These are phyloP conservation scores for Drosophila trapezifrons DNA, from an alignment of 1,140 invertebrate species.

Conservation along the genomic window DNA sequence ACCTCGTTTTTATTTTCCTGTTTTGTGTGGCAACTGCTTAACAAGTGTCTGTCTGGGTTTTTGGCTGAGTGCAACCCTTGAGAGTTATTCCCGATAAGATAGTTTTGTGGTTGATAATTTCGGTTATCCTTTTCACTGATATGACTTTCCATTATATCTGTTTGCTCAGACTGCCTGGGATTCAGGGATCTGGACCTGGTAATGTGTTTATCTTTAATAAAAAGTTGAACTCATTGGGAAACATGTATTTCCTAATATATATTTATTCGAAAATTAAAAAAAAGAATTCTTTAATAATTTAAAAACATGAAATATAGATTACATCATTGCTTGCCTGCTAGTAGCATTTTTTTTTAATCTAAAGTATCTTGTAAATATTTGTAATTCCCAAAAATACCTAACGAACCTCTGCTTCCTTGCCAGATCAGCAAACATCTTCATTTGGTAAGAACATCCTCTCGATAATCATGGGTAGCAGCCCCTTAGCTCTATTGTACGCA, in stretches of 20 bases:
- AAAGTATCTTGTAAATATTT: not conserved
- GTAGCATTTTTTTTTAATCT: too few relatives aligned
- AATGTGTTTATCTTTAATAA: conserved; percentile 17
- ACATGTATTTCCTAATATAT: not conserved
- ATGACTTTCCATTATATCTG: conserved; percentile 5
- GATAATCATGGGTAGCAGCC: conserved; percentile 30
- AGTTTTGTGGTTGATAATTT: conserved; percentile 33
- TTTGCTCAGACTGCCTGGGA: conserved; percentile 19
- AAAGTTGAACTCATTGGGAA: not conserved
- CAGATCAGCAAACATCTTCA: conserved; percentile 45
- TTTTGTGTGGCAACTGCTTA: conserved; percentile 56
- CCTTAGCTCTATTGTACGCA: conserved; percentile 69
- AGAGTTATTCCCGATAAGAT: conserved; percentile 27
- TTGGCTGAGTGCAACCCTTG: conserved; percentile 39
- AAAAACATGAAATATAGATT: not conserved
- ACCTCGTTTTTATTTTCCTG: conserved; percentile 30
- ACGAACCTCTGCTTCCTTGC: not conserved
- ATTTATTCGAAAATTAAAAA: not conserved
- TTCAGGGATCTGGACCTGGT: not conserved
- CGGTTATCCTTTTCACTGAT: conserved; percentile 34
- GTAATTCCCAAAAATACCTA: not conserved
- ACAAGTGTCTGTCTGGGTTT: conserved; percentile 67
- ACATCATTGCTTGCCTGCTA: too few relatives aligned
- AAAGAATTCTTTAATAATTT: too few relatives aligned
- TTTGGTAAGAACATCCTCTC: conserved; percentile 23